Base-by-base conservation (phyloP, 2,797 vertebrate species). In the Sphaeramia orbicularis region DNA sequence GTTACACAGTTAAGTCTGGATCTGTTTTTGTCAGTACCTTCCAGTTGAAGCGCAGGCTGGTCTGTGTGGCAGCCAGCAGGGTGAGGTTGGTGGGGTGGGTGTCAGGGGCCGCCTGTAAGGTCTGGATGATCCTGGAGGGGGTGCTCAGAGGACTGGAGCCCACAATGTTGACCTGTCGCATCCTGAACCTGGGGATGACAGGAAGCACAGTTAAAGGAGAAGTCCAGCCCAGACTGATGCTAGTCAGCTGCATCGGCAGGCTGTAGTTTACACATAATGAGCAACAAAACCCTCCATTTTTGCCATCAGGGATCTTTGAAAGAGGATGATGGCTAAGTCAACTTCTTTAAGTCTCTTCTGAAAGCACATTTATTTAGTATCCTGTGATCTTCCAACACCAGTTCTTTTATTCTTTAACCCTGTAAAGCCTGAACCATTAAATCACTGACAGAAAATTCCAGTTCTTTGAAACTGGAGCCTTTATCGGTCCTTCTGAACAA, bases 61-160 rank as follows among this genome's bases (percentile, higher is more conserved):
- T 98, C 91, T 97, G 95, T 2, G 96, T 96, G 56, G 96, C 95
- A 0, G 96, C 96, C 60, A 96, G 92, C 43, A 96, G 93, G 0
- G 91, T 96, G 73, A 99, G 81, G 15, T 96, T 96, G 10, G 93
- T 90, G 0, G 97, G 97, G 30, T 94, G 90, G 1, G 93, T 85
- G 1, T 99, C 96, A 0, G 97, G 97, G 0, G 97, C 95, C 0
- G 95, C 96, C 88, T 97, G 96, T 68, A 98, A 86, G 0, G 97
- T 99, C 86, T 98, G 96, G 81, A 99, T 98, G 72, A 96, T 86
- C 6, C 97, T 93, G 37, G 97, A 98, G 6, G 96, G 95, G 5
- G 85, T 89, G 70, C 97, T 99, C 62, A 92, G 76, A 0, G 96
- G 94, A 74, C 97, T 95, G 52, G 94, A 49, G 0, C 97, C 97